Conservation (phyloP, 2,888 invertebrate species). For the Magallana nippona region DNA sequence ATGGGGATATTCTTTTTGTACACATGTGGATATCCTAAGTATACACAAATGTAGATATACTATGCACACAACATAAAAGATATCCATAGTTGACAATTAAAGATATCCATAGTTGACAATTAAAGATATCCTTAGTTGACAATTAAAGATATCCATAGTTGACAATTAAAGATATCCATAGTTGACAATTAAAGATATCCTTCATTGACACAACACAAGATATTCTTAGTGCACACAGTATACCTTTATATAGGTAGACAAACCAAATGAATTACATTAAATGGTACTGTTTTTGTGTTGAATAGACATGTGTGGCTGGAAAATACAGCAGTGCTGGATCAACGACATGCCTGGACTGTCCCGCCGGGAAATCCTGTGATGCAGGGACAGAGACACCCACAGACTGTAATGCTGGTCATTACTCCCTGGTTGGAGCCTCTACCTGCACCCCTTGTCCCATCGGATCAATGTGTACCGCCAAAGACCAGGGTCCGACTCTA, state of each 20-base stretch:
- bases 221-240: too few relatives aligned
- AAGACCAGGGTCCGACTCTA: slow-evolving; percentile 51
- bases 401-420: slow-evolving; percentile 69
- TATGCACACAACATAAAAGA: too few relatives aligned
- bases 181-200: too few relatives aligned
- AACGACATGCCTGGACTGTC: slow-evolving; percentile 68
- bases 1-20: background rate
- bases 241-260: too few relatives aligned
- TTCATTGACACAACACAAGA: too few relatives aligned
- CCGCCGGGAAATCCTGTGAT: slow-evolving; percentile 71
- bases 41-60: too few relatives aligned
- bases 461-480: slow-evolving; percentile 66
- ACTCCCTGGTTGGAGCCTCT: slow-evolving; percentile 63
- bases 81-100: too few relatives aligned
- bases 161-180: too few relatives aligned
- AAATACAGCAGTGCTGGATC: slow-evolving; percentile 65
- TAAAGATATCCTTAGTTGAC: too few relatives aligned
- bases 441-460: slow-evolving; percentile 71
- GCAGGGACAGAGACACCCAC: slow-evolving; percentile 65
- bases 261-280: background rate
- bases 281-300: background rate
- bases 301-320: slow-evolving; percentile 44
- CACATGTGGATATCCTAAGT: too few relatives aligned
- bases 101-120: too few relatives aligned
- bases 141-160: too few relatives aligned